Base-by-base conservation (phyloP, 1,140 invertebrate species). In the Papilio dardanus region DNA sequence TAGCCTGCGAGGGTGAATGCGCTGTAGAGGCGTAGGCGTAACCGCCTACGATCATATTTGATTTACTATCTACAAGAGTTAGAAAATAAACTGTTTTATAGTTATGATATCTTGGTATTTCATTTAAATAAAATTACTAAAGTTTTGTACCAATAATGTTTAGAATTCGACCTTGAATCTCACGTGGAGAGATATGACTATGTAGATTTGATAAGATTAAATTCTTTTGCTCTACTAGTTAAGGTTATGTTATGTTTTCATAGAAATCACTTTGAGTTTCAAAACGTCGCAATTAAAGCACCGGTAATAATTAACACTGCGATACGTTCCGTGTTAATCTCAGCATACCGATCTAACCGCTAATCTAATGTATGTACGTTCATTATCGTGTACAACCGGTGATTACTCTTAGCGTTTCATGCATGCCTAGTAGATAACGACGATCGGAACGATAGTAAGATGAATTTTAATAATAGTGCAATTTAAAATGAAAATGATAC, bases 381-480 rank as follows among this genome's bases (percentile, higher is more conserved):
- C 54, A 62, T 62, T 62, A 62, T 62, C 24, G 54, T 62, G 12
- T 62, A 62, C 54, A 62, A 28, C 54, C 24, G 54, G 54, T 62
- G 24, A 62, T 62, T 62, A 62, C 54, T 62, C 30, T 67, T 33
- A 35, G 16, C 67, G 12, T 69, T 69, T 69, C 33, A 69, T 69
- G 66, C 33, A 37, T 31, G 30, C 66, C 66, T 68, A 21, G 66
- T 35, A 35, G 66, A 68, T 68, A 68, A 35, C n/a, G 31, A 68
- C 66, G 66, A 68, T 68, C 19, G 31, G 31, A 68, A 37, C 31
- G 66, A 68, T 68, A 35, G 66, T 19, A 8, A 68, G 66, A 68
- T 68, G 33, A 7, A 67, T 35, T 37, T 67, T 68, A 68, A 68
- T 68, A 68, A 68, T 19, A 21, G 66, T 19, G 31, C 31, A 21